Evolutionary conservation across 2,113 vertebrate species (phyloP).

Genomic region (Cygnus buccinator): DNA sequence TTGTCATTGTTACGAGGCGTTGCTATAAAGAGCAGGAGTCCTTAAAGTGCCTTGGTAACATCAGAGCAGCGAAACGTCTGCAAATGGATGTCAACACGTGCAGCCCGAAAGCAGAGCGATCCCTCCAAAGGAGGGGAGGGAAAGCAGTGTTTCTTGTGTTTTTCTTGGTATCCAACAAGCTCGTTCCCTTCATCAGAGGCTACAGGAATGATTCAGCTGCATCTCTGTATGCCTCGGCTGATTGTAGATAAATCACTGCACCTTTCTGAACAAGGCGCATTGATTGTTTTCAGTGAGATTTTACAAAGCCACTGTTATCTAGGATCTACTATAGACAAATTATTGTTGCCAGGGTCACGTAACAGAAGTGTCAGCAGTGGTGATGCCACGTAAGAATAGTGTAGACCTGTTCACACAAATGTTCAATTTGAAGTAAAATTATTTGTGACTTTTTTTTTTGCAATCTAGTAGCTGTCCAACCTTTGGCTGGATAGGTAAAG

Average conservation of each 20-base stretch:
- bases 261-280: not conserved
- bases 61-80: not conserved
- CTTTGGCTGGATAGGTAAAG: not conserved
- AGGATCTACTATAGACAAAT: not conserved
- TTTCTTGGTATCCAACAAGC: not conserved
- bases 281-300: not conserved
- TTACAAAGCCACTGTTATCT: not conserved
- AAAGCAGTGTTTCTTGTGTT: not conserved
- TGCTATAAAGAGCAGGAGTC: not conserved
- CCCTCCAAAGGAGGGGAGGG: not conserved
- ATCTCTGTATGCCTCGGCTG: not conserved
- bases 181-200: not conserved
- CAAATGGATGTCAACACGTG: accelerated
- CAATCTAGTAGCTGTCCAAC: not conserved
- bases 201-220: not conserved
- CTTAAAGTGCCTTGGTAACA: not conserved
- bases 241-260: not conserved
- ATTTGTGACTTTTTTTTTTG: not conserved
- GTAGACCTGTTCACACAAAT: not conserved
- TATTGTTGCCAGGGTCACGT: not conserved
- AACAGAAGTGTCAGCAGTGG: not conserved
- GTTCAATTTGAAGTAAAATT: not conserved
- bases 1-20: not conserved
- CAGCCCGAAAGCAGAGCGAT: not conserved
- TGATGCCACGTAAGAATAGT: not conserved